phyloP scores from a whole-genome alignment of 1,140 invertebrate species.

The Brachionus koreanus region DNA sequence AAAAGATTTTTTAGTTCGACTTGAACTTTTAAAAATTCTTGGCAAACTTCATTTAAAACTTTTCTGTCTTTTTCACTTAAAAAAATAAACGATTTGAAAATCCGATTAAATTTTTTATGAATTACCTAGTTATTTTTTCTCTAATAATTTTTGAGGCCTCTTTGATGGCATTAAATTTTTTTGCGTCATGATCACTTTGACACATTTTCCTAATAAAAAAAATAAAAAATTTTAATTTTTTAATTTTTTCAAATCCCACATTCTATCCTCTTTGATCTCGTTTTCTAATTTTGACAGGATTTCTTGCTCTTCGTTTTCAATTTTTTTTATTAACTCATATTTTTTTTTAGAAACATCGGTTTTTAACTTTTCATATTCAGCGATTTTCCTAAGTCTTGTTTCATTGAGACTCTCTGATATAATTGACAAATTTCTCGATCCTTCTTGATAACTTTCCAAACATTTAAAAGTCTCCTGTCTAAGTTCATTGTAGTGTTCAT shows the following conservation, averaged over 20 bases:
- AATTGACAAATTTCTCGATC: background rate
- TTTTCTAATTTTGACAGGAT: background rate
- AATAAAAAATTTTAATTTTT: background rate
- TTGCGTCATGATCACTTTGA: background rate
- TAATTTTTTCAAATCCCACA: background rate
- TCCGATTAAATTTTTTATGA: background rate
- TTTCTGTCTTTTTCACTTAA: conserved; percentile 1
- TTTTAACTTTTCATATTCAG: conserved; percentile 26
- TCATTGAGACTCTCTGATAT: conserved; percentile 1
- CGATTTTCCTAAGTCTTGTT: background rate
- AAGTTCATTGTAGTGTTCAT: background rate
- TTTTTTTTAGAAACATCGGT: background rate
- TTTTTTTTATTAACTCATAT: background rate
- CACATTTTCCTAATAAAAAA: conserved; percentile 4
- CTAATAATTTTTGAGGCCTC: background rate
- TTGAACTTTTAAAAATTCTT: background rate
- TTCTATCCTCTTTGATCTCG: background rate
- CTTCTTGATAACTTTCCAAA: background rate
- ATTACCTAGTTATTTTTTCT: conserved; percentile 1
- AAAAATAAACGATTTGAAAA: background rate
- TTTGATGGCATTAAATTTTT: conserved; percentile 27
- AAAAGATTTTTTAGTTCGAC: background rate
- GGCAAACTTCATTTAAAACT: conserved; percentile 10
- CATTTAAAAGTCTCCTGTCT: background rate
- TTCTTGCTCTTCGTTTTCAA: background rate